A percentile compares a stretch with the other conserved stretches of the same genome.
phyloP scores from a whole-genome alignment of 2,113 vertebrate species.

The Micromys minutus region DNA sequence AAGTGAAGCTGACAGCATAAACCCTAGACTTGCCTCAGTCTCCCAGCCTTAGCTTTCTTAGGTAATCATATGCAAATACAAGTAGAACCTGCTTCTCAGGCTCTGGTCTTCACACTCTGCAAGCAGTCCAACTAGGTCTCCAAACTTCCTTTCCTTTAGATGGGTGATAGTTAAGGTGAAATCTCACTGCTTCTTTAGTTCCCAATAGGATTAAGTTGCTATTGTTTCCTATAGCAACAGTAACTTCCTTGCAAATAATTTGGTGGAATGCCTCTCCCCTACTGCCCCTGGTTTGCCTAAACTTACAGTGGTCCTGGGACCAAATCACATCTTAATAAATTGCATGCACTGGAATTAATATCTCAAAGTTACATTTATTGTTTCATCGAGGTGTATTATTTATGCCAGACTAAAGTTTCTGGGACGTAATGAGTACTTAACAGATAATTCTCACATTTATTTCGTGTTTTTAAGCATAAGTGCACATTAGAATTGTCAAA shows the following conservation, averaged over 20 bases:
- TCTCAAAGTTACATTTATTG: neutral
- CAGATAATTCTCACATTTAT: neutral
- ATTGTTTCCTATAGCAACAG: neutral
- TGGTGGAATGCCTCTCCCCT: neutral
- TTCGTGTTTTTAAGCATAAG: slow-evolving; percentile 25
- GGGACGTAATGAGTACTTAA: slow-evolving; percentile 12
- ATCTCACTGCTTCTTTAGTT: neutral
- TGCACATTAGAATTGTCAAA: slow-evolving; percentile 17
- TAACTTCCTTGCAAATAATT: neutral
- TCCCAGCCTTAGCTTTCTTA: neutral
- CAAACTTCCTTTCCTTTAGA: neutral
- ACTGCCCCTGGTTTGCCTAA: neutral
- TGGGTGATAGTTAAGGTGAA: neutral
- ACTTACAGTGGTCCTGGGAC: neutral
- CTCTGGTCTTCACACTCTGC: neutral
- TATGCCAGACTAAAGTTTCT: neutral
- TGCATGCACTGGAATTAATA: neutral
- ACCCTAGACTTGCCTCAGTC: neutral
- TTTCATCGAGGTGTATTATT: slow-evolving; percentile 13
- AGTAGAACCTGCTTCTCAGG: neutral
- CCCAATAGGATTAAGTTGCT: neutral
- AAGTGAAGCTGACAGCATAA: neutral
- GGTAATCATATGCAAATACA: neutral
- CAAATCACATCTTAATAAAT: neutral
- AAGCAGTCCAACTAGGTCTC: neutral